Evolutionary conservation across 2,113 vertebrate genomes (phyloP).

Genomic region (Engraulis encrasicolus): DNA sequence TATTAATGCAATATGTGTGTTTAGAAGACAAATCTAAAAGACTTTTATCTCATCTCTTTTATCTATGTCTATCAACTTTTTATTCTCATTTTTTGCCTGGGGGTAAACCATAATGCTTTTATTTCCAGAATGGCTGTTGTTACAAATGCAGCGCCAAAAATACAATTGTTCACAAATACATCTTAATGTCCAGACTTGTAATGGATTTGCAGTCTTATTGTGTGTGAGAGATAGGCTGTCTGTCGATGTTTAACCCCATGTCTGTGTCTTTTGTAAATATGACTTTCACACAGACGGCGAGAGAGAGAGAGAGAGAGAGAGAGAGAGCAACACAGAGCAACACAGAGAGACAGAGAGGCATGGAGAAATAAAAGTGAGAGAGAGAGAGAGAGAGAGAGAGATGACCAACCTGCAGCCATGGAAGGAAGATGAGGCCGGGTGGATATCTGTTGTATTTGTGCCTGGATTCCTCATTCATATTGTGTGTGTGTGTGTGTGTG

Average conservation of each 20-base stretch:
- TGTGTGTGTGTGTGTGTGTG: not conserved
- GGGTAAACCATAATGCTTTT: no score
- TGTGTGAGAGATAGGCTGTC: not conserved
- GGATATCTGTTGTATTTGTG: conserved; percentile 17
- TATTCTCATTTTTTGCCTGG: no score
- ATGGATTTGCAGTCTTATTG: not conserved
- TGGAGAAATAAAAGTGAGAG: no score
- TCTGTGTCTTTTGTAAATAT: conserved; percentile 16
- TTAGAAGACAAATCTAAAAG: no score
- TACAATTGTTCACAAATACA: not conserved
- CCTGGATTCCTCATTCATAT: not conserved
- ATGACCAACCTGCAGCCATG: not conserved
- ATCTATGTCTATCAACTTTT: no score
- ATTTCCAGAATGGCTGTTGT: not conserved
- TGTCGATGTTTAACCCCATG: not conserved
- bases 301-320: no score
- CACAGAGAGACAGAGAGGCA: no score
- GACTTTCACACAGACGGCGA: not conserved
- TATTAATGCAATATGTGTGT: no score
- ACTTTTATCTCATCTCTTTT: no score
- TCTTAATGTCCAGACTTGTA: not conserved
- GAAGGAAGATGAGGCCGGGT: not conserved
- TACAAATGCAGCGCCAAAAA: not conserved
- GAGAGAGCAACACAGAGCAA: no score
- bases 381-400: no score